A percentile compares a stretch with the other conserved stretches of the same genome.
These are phyloP conservation scores for Herpailurus yagouaroundi DNA, from an alignment of 2,113 vertebrate genomes.

Conservation along the genomic window DNA sequence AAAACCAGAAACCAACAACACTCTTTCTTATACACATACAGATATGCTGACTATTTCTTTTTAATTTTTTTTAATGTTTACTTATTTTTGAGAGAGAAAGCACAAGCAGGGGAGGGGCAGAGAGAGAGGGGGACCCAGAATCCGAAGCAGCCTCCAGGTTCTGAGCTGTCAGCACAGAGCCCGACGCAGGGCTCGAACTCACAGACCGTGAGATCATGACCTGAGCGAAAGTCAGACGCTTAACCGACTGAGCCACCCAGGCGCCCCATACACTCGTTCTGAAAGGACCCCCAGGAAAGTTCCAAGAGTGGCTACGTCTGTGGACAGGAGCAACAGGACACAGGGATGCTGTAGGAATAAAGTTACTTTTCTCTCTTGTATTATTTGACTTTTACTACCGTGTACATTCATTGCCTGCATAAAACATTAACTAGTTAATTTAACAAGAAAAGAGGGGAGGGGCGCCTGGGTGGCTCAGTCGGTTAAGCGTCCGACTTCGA, in stretches of 20 bases:
- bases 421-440: not conserved
- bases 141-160: too few species aligned
- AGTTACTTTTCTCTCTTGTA: not conserved
- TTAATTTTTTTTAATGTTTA: too few species aligned
- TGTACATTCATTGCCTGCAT: not conserved
- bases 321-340: not conserved
- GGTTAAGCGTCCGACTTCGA: too few species aligned
- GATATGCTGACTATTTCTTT: not conserved
- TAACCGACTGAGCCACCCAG: too few species aligned
- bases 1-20: not conserved
- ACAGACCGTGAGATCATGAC: too few species aligned
- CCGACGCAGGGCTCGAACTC: too few species aligned
- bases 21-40: not conserved
- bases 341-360: fast-evolving
- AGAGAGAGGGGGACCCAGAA: too few species aligned
- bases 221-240: too few species aligned
- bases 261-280: fast-evolving
- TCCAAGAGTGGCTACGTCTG: fast-evolving
- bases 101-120: too few species aligned
- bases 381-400: not conserved
- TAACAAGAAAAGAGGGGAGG: not conserved
- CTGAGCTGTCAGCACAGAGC: too few species aligned
- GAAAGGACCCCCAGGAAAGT: not conserved
- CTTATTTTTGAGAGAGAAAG: too few species aligned
- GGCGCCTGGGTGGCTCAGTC: too few species aligned